Evolutionary conservation across 2,113 vertebrate genomes (phyloP).

Genomic region (Cynocephalus volans): DNA sequence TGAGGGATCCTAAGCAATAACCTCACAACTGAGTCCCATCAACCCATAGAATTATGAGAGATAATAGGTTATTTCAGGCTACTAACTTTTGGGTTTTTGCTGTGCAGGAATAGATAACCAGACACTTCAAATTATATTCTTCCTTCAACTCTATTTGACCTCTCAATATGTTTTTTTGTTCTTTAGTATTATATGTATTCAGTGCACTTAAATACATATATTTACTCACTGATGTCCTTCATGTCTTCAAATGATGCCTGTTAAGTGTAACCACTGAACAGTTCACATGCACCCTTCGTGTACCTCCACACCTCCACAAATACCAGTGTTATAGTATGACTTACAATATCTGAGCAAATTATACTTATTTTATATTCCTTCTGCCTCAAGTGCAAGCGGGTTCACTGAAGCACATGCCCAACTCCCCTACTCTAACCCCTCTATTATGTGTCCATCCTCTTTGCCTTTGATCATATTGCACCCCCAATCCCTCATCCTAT

Average conservation of each 20-base stretch:
- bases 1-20: background rate
- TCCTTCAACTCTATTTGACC: background rate
- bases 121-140: background rate
- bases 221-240: background rate
- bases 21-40: background rate
- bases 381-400: background rate
- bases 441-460: background rate
- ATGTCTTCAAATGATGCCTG: background rate
- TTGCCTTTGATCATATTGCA: background rate
- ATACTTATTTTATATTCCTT: background rate
- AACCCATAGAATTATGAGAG: background rate
- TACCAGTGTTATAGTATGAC: background rate
- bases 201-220: background rate
- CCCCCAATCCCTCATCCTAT: background rate
- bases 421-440: background rate
- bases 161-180: background rate
- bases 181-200: no score
- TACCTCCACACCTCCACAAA: background rate
- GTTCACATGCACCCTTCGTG: background rate
- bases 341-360: background rate
- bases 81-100: background rate
- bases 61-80: background rate
- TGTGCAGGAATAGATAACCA: background rate
- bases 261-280: background rate
- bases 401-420: background rate